Evolutionary conservation across 1,140 invertebrate genomes (phyloP).

Genomic region (Halesus radiatus): DNA sequence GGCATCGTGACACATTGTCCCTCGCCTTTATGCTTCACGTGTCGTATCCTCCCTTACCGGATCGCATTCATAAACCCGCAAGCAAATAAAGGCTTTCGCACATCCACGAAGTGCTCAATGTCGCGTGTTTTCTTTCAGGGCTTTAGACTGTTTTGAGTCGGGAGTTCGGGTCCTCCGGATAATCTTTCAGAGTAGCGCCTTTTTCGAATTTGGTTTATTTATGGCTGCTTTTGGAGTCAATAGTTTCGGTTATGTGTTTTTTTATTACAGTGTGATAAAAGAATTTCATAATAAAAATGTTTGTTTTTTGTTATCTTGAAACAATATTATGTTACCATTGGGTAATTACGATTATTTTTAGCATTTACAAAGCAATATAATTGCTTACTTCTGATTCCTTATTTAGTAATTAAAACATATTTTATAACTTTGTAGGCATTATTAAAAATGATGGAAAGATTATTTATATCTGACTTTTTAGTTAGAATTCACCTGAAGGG

Average conservation of each 20-base stretch:
- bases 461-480: no score
- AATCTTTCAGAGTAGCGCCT: constrained; percentile 51
- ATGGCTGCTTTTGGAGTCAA: constrained; percentile 44
- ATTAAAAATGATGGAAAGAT: no score
- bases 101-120: neutral
- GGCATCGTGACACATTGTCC: constrained; percentile 52
- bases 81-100: neutral
- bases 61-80: neutral
- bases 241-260: constrained; percentile 24
- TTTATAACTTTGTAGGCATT: no score
- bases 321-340: no score
- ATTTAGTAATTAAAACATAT: no score
- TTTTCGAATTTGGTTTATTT: constrained; percentile 48
- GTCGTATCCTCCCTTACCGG: constrained; percentile 9
- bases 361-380: no score
- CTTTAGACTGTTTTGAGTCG: neutral
- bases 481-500: no score
- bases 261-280: constrained; percentile 5
- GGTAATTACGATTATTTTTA: no score
- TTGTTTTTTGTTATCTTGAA: no score
- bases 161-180: constrained; percentile 1
- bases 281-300: neutral
- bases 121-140: neutral
- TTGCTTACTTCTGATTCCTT: no score
- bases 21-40: constrained; percentile 13